Percentiles rank a stretch among this genome's conserved stretches.
Conservation (phyloP, 2,888 invertebrate genomes). For the Xylota segnis region DNA sequence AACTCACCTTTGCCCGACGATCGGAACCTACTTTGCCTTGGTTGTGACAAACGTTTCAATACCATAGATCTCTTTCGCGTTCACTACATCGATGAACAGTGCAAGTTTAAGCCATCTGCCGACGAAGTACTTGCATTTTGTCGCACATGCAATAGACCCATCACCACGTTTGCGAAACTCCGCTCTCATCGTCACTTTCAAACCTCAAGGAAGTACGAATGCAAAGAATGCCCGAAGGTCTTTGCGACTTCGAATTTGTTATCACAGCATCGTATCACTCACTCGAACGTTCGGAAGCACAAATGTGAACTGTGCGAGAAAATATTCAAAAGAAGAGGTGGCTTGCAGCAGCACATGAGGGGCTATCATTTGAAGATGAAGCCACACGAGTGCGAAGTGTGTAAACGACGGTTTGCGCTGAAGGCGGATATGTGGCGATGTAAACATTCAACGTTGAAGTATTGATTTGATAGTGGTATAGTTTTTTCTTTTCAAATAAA, state of each 20-base stretch:
- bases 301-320: conserved; percentile 82
- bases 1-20: conserved; percentile 23
- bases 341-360: conserved; percentile 83
- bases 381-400: conserved; percentile 82
- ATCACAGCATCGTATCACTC: conserved; percentile 83
- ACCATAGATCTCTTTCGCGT: conserved; percentile 71
- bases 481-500: conserved; percentile 6
- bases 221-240: conserved; percentile 74
- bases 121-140: conserved; percentile 67
- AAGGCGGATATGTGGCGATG: conserved; percentile 84
- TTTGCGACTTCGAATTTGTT: conserved; percentile 78
- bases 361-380: conserved; percentile 83
- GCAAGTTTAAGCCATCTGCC: conserved; percentile 58
- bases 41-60: conserved; percentile 75
- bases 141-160: conserved; percentile 56
- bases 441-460: conserved; percentile 81
- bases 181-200: conserved; percentile 68
- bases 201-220: conserved; percentile 57
- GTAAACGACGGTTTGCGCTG: conserved; percentile 82
- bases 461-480: conserved; percentile 14
- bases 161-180: conserved; percentile 56
- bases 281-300: conserved; percentile 81
- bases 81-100: conserved; percentile 63
- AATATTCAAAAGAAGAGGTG: conserved; percentile 83
- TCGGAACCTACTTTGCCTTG: conserved; percentile 77